Percentiles rank a stretch among this genome's conserved stretches.
Conservation (phyloP, 2,113 vertebrate genomes). For the Nothobranchius furzeri region DNA sequence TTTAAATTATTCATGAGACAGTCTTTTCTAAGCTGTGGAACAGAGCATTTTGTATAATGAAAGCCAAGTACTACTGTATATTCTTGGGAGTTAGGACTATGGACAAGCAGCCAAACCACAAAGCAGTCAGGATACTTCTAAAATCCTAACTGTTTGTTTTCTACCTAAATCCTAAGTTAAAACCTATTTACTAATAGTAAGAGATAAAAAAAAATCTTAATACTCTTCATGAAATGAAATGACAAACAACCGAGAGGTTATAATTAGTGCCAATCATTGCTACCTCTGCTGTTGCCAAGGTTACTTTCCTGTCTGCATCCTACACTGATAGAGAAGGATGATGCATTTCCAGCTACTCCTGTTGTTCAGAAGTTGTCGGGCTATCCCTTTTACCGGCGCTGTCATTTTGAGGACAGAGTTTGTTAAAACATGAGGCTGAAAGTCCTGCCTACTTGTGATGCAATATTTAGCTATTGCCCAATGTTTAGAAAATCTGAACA, state of each 20-base stretch:
- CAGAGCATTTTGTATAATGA: background rate
- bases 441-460: too few relatives aligned
- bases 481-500: too few relatives aligned
- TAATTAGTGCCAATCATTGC: background rate
- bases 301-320: background rate
- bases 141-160: background rate
- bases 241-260: background rate
- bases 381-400: too few relatives aligned
- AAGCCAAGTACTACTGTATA: background rate
- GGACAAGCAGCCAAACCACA: background rate
- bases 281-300: background rate
- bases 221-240: background rate
- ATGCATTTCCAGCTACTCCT: too few relatives aligned
- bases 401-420: too few relatives aligned
- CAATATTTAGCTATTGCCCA: too few relatives aligned
- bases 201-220: background rate
- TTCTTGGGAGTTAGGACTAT: conserved; percentile 11
- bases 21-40: conserved; percentile 7
- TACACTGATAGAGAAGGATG: too few relatives aligned
- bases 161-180: background rate
- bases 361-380: too few relatives aligned
- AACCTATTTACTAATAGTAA: background rate
- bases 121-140: background rate
- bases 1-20: conserved; percentile 37
- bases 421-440: too few relatives aligned